Evolutionary conservation across 2,888 invertebrate genomes (phyloP).

Genomic region (Mamestra brassicae): DNA sequence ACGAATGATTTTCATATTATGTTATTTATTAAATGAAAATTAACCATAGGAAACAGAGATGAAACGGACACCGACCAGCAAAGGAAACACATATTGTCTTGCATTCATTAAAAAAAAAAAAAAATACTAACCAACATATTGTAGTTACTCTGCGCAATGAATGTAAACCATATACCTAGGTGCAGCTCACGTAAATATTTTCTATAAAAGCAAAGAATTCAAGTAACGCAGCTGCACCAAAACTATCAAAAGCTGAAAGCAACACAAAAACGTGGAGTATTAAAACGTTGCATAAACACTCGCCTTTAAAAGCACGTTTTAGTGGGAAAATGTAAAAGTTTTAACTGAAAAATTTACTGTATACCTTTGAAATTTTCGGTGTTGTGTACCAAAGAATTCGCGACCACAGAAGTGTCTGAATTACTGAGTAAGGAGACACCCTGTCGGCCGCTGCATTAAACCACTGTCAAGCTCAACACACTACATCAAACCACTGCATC

Average conservation of each 20-base stretch:
- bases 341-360: constrained; percentile 42
- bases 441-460: background rate
- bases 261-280: constrained; percentile 43
- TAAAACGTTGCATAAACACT: constrained; percentile 55
- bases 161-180: background rate
- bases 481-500: background rate
- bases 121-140: background rate
- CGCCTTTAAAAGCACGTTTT: constrained; percentile 39
- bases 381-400: constrained; percentile 38
- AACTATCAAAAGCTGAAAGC: constrained; percentile 36
- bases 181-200: constrained; percentile 5
- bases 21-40: too few species aligned
- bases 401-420: constrained; percentile 31
- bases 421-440: background rate
- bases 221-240: constrained; percentile 22
- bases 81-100: background rate
- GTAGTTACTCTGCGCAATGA: constrained; percentile 3
- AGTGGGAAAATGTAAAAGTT: constrained; percentile 37
- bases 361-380: constrained; percentile 29
- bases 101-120: background rate
- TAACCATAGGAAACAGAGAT: too few species aligned
- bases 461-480: too few species aligned
- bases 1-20: background rate
- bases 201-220: constrained; percentile 28
- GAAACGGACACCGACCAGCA: too few species aligned